Percentiles rank a stretch among this genome's conserved stretches.
Conservation (phyloP, 1,140 invertebrate species). For the Papilio helenus region DNA sequence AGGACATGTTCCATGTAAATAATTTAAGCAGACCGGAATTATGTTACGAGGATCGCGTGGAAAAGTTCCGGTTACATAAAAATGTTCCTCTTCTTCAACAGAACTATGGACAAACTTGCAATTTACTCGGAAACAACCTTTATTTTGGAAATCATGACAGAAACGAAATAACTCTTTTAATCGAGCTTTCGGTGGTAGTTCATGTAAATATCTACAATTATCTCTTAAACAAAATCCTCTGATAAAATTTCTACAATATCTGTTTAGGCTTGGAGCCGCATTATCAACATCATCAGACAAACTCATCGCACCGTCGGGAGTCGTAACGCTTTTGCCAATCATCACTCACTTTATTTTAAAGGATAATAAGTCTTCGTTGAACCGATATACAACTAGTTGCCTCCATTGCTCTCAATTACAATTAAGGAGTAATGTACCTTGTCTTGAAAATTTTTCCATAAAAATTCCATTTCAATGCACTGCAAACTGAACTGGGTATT, state of each 20-base stretch:
- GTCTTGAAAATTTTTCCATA: conserved; percentile 15
- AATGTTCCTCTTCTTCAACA: conserved; percentile 71
- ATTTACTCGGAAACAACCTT: conserved; percentile 72
- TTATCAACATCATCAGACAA: conserved; percentile 58
- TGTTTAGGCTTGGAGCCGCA: conserved; percentile 50
- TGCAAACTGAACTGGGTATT: background rate
- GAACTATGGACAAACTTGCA: conserved; percentile 75
- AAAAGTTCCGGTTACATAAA: conserved; percentile 66
- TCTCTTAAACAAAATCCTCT: conserved; percentile 70
- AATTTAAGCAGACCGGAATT: conserved; percentile 62
- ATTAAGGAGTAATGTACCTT: conserved; percentile 8
- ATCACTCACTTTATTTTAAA: conserved; percentile 43
- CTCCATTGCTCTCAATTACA: conserved; percentile 13
- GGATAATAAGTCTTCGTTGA: background rate
- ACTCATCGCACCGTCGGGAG: conserved; percentile 54
- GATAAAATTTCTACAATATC: conserved; percentile 72
- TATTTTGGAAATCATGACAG: conserved; percentile 79
- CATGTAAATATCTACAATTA: conserved; percentile 73
- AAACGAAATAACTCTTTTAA: conserved; percentile 75
- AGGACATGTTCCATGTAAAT: conserved; percentile 60
- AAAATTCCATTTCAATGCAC: conserved; percentile 4
- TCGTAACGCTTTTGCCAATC: conserved; percentile 50
- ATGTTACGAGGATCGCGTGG: conserved; percentile 58
- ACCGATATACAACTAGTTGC: background rate
- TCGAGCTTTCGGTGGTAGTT: conserved; percentile 64